Evolutionary conservation across 2,797 vertebrate genomes (phyloP).

Genomic region (Lepilemur ruficaudatus): DNA sequence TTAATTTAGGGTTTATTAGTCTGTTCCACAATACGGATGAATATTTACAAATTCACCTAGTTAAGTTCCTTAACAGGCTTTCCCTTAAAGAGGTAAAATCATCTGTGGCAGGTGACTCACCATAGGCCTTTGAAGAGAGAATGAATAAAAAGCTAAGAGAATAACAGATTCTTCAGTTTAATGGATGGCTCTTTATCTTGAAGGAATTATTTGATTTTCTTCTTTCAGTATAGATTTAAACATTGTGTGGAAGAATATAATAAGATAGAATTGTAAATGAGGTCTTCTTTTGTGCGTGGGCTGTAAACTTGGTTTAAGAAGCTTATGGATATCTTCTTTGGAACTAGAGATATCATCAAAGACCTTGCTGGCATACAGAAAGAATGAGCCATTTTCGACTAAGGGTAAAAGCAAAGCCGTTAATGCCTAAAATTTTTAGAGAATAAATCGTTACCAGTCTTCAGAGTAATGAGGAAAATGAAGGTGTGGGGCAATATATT

Average conservation of each 20-base stretch:
- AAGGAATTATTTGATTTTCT: conserved; percentile 3
- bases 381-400: not conserved
- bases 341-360: not conserved
- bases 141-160: conserved; percentile 9
- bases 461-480: not conserved
- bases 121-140: not conserved
- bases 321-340: conserved; percentile 3
- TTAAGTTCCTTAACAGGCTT: not conserved
- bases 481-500: not conserved
- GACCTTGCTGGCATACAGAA: not conserved
- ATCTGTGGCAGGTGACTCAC: not conserved
- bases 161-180: not conserved
- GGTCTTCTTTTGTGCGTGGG: not conserved
- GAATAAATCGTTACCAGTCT: not conserved
- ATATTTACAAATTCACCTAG: not conserved
- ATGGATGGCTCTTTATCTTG: conserved; percentile 26
- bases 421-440: not conserved
- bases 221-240: not conserved
- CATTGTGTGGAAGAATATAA: not conserved
- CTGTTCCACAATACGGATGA: not conserved
- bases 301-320: conserved; percentile 25
- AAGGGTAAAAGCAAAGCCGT: not conserved
- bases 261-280: not conserved
- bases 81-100: not conserved
- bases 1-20: not conserved